Percentiles rank a stretch among this genome's conserved stretches.
These are phyloP conservation scores for Chrysemys picta DNA, from an alignment of 2,113 vertebrate species.

Conservation along the genomic window DNA sequence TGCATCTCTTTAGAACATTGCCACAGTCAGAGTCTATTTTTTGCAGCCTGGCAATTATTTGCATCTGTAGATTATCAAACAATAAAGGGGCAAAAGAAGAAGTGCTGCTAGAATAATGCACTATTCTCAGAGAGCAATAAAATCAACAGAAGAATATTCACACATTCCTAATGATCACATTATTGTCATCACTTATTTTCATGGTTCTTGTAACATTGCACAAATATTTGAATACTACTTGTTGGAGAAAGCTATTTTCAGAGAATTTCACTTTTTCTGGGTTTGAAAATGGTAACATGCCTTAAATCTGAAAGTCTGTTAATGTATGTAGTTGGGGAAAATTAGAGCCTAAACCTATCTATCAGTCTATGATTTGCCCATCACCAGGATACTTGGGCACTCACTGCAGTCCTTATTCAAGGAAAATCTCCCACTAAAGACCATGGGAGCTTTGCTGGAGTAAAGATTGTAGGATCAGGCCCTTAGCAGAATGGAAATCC, in stretches of 20 bases:
- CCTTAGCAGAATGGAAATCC: background rate
- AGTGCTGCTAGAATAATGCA: too few relatives aligned
- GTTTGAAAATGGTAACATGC: background rate
- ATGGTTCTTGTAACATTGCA: too few relatives aligned
- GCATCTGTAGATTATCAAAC: too few relatives aligned
- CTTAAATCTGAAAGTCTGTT: background rate
- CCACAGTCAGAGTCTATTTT: background rate
- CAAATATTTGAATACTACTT: too few relatives aligned
- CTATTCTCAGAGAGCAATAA: too few relatives aligned
- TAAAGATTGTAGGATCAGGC: background rate
- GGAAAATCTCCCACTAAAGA: background rate
- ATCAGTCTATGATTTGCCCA: background rate
- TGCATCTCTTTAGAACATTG: background rate
- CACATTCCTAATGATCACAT: too few relatives aligned
- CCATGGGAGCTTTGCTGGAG: background rate
- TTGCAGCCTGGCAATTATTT: too few relatives aligned
- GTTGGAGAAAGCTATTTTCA: too few relatives aligned
- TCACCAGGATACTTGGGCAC: background rate
- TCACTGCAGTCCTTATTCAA: background rate
- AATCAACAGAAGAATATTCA: too few relatives aligned
- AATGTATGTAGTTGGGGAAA: background rate
- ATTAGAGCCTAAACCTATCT: background rate
- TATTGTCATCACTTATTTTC: too few relatives aligned
- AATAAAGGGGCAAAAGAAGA: too few relatives aligned
- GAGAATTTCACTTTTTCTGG: background rate